These are phyloP conservation scores for Brachionus koreanus DNA, from an alignment of 1,140 invertebrate species.

Conservation along the genomic window DNA sequence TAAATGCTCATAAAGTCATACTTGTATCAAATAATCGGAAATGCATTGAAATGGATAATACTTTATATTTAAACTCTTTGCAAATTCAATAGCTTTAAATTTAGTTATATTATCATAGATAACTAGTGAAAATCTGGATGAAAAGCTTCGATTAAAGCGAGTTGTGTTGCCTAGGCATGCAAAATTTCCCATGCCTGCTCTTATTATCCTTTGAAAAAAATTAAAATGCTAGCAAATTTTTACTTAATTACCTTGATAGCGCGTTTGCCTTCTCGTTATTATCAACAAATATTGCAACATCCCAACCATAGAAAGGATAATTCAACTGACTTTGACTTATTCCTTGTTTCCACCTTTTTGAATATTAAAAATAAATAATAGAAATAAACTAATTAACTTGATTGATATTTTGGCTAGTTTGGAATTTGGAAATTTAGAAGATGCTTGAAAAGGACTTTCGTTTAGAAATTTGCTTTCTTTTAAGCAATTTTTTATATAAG, in stretches of 20 bases:
- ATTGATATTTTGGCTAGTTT: slow-evolving; percentile 5
- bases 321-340: neutral
- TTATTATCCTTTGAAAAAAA: neutral
- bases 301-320: neutral
- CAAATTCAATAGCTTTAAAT: neutral
- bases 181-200: neutral
- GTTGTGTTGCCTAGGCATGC: neutral
- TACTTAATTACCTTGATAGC: neutral
- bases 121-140: neutral
- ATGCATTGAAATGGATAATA: slow-evolving; percentile 14
- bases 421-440: neutral
- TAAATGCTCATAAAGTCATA: neutral
- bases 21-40: slow-evolving; percentile 16
- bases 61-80: neutral
- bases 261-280: neutral
- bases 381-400: neutral
- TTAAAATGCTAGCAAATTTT: neutral
- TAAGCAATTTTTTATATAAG: slow-evolving; percentile 17
- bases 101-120: neutral
- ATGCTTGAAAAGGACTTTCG: neutral
- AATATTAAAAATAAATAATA: neutral
- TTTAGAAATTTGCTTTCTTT: slow-evolving; percentile 13
- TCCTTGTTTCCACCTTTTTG: neutral
- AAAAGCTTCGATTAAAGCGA: slow-evolving; percentile 7
- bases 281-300: neutral